Conservation (phyloP, 1,140 invertebrate genomes). For the Phocides pigmalion region DNA sequence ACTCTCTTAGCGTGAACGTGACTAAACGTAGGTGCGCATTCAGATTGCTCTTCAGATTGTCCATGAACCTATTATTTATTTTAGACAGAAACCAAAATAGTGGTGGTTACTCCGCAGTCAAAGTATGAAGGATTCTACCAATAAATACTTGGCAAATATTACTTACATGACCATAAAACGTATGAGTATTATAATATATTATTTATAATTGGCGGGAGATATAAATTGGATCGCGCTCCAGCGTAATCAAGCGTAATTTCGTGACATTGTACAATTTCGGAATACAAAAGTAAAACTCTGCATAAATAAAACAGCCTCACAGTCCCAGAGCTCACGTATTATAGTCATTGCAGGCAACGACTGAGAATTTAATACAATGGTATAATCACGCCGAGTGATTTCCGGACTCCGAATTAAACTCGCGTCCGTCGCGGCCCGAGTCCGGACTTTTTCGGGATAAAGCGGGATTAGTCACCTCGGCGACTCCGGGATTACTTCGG, state of each 20-base stretch:
- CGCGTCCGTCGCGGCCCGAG: slow-evolving; percentile 39
- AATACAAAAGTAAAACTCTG: slow-evolving; percentile 15
- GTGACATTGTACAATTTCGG: background rate
- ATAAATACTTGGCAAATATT: no score
- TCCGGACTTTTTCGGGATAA: slow-evolving; percentile 52
- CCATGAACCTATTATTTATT: no score
- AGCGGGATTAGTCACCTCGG: slow-evolving; percentile 57
- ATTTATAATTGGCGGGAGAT: background rate
- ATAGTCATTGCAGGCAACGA: slow-evolving; percentile 20
- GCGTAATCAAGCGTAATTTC: background rate
- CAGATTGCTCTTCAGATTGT: no score
- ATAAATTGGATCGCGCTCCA: background rate
- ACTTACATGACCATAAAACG: no score
- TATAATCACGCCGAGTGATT: slow-evolving; percentile 44
- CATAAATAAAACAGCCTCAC: background rate
- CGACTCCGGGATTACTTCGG: slow-evolving; percentile 51
- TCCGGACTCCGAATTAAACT: slow-evolving; percentile 48
- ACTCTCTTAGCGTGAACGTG: no score
- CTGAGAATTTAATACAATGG: slow-evolving; percentile 41
- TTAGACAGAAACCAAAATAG: no score
- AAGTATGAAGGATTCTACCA: no score
- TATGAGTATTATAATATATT: no score
- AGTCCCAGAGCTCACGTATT: slow-evolving; percentile 8
- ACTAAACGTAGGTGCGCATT: no score
- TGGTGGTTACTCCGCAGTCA: no score